Evolutionary conservation across 2,113 vertebrate genomes (phyloP).

Genomic region (Choloepus hoffmanni): DNA sequence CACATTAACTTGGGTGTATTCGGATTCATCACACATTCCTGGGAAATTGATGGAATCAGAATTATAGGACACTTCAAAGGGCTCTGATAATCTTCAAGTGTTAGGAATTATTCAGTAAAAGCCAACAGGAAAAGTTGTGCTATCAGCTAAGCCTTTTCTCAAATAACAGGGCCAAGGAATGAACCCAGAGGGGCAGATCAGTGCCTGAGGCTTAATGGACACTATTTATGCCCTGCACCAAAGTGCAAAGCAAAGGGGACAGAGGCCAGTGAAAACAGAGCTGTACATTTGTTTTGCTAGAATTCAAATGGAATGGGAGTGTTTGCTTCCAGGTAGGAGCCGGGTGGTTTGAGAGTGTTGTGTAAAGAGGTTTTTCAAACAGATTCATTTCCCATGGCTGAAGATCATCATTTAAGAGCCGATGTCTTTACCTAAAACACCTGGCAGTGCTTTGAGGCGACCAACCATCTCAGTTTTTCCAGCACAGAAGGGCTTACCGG

Average conservation of each 20-base stretch:
- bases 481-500: neutral
- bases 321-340: neutral
- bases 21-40: slow-evolving; percentile 15
- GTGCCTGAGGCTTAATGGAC: neutral
- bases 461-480: neutral
- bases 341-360: neutral
- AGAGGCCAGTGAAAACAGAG: neutral
- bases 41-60: neutral
- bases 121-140: neutral
- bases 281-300: neutral
- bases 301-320: neutral
- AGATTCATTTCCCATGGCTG: neutral
- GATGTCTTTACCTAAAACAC: neutral
- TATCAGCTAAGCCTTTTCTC: neutral
- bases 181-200: neutral
- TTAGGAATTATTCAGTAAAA: slow-evolving; percentile 22
- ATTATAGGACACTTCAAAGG: slow-evolving; percentile 45
- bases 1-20: slow-evolving; percentile 35
- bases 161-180: neutral
- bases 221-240: neutral
- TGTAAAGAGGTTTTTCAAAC: neutral
- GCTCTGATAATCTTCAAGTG: neutral
- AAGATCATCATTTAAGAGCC: neutral
- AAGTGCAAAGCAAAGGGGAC: neutral
- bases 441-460: neutral